These are phyloP conservation scores for Aphelenchoides fujianensis DNA, from an alignment of 1,140 invertebrate species.

Conservation along the genomic window DNA sequence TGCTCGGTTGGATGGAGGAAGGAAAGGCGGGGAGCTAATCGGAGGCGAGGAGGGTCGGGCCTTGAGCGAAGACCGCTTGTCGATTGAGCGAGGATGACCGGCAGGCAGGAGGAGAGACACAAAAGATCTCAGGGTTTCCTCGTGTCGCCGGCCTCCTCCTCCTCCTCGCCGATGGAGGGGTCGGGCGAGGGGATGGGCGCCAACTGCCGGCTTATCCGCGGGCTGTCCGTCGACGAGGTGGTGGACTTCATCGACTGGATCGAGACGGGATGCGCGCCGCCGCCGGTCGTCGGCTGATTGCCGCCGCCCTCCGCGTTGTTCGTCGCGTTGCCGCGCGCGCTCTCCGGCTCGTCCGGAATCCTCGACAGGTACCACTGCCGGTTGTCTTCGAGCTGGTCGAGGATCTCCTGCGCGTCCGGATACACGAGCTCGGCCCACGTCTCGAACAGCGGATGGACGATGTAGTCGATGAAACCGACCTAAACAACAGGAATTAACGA, in stretches of 20 bases:
- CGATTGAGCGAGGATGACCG: no score
- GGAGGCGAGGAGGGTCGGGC: no score
- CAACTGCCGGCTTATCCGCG: neutral
- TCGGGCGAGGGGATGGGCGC: conserved; percentile 19
- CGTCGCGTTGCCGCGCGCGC: conserved; percentile 12
- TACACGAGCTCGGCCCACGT: conserved; percentile 98
- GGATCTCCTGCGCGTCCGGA: conserved; percentile 93
- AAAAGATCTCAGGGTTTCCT: no score
- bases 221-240: neutral
- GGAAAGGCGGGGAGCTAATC: no score
- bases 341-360: conserved; percentile 50
- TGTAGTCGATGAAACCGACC: conserved; percentile 99
- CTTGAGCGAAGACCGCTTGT: no score
- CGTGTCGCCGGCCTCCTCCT: no score
- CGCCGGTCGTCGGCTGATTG: neutral
- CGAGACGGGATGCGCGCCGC: neutral
- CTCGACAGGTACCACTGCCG: conserved; percentile 79
- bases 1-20: no score
- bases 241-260: neutral
- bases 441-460: conserved; percentile 97
- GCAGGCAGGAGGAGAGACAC: no score
- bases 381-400: conserved; percentile 95
- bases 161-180: conserved; percentile 6
- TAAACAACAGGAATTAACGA: conserved; percentile 63
- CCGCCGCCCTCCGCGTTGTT: no score